Evolutionary conservation across 2,113 vertebrate genomes (phyloP), one percentile per base, ranked within the genome.

Genomic region (Meriones unguiculatus): DNA sequence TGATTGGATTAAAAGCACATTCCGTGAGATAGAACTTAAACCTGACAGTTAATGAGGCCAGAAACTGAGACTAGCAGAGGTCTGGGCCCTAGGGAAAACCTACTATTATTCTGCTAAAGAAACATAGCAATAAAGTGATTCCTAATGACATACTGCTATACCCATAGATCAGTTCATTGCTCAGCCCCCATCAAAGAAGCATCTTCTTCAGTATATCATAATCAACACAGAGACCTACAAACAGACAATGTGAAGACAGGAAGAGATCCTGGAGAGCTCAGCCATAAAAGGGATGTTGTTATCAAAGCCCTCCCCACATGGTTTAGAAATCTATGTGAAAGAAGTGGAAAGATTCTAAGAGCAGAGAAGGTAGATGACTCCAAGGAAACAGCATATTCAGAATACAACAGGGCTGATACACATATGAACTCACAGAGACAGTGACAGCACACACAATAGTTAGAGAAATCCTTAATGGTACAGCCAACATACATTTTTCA

Each of bases 401-500:
- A 38, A 77, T 13, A 41, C 24, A 85, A 2, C 24, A 18, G 59
- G 7, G 38, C 15, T 11, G 38, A 25, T 59, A 57, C 25, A 64
- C 38, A 24, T 18, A 30, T 1, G 81, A 85, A 65, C 25, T 85
- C 57, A 54, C 17, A 41, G n/a, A 41, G 35, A 41, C n/a, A 30
- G 57, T 64, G 81, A 46, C 22, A 85, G 59, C 59, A 30, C 1
- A 25, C 59, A 18, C 59, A 87, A 95, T 38, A 92, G 86, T 78
- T 96, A 91, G 75, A 90, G 91, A 97, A 97, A 91, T 92, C 96
- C 97, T 97, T 97, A 97, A 97, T 93, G 96, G 98, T 96, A 41
- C 82, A 30, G 94, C 92, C 95, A 95, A 87, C 98, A 98, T 98
- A 96, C 98, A 98, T 98, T 98, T 98, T 98, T 98, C 98, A 98